Base-by-base conservation (phyloP, 1,140 invertebrate genomes). In the Bombus terrestris region DNA sequence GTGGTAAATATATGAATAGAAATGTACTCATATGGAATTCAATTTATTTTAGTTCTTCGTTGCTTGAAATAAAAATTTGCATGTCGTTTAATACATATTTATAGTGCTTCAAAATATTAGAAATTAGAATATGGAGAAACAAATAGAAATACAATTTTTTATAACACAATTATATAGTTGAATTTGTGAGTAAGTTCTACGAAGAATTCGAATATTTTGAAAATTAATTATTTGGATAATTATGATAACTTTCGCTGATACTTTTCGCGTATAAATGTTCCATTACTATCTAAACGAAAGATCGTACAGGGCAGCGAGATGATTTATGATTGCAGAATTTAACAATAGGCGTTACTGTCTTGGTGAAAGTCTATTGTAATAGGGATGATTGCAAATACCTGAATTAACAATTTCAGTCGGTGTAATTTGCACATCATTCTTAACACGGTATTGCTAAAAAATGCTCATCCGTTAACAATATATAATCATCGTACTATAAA, bases 301-400 rank as follows among this genome's bases (percentile, higher is more conserved):
- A 12, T n/a, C 3, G 28, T 18, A 10, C 10, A 32, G 32, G 32
- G 12, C 39, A 41, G 15, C 18, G 3, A n/a, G 22, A 53, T 74
- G 73, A 74, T 74, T 74, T 53, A 74, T 35, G 41, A 74, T 74
- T 15, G 43, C 39, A 47, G 18, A 53, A 74, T 74, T 74, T 25
- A 74, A 74, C 73, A 74, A 74, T 74, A 74, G 73, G 2, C 39
- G 18, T n/a, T n/a, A 25, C 43, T 53, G 32, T 74, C 22, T 25
- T 28, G 43, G 74, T 76, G 74, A 76, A 76, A 57, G 74, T 76
- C 43, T 25, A 76, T 59, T 76, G 32, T 43, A 39, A 13, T 66
- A 37, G n/a, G 43, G 28, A 47, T 53, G 32, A 35, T 35, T 37
- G 74, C 32, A 57, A 76, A 57, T 76, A 10, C 22, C 35, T 57